Percentiles rank a stretch among this genome's conserved stretches.
Evolutionary conservation across 2,113 vertebrate genomes (phyloP).

Genomic region (Tachycineta bicolor): DNA sequence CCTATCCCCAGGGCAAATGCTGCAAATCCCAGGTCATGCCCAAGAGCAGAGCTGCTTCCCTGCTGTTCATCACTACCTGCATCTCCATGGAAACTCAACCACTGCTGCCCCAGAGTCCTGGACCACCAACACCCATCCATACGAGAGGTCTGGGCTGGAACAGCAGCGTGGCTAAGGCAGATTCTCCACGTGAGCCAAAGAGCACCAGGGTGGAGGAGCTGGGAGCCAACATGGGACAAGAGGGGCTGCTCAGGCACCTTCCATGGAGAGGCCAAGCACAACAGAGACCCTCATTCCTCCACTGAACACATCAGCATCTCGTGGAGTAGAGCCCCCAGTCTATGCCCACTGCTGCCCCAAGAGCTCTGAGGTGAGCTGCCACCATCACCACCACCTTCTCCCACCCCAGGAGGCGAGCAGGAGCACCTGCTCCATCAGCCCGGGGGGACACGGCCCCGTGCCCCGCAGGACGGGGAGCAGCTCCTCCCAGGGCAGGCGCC

Average conservation of each 20-base stretch:
- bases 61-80: neutral
- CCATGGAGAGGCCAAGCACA: neutral
- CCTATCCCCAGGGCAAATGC: neutral
- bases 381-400: neutral
- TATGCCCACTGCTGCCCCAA: fast-evolving
- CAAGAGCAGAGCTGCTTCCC: neutral
- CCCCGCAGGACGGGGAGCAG: neutral
- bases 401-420: fast-evolving
- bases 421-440: neutral
- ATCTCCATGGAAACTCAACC: neutral
- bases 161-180: neutral
- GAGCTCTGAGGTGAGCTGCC: neutral
- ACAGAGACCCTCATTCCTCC: neutral
- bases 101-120: neutral
- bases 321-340: fast-evolving
- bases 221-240: neutral
- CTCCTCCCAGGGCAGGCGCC: neutral
- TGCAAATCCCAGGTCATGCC: neutral
- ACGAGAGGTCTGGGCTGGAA: neutral
- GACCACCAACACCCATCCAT: neutral
- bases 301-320: neutral
- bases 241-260: neutral
- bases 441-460: fast-evolving
- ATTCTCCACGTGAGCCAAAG: neutral
- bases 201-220: neutral